Conservation (phyloP, 2,113 vertebrate species). For the Mastomys coucha region DNA sequence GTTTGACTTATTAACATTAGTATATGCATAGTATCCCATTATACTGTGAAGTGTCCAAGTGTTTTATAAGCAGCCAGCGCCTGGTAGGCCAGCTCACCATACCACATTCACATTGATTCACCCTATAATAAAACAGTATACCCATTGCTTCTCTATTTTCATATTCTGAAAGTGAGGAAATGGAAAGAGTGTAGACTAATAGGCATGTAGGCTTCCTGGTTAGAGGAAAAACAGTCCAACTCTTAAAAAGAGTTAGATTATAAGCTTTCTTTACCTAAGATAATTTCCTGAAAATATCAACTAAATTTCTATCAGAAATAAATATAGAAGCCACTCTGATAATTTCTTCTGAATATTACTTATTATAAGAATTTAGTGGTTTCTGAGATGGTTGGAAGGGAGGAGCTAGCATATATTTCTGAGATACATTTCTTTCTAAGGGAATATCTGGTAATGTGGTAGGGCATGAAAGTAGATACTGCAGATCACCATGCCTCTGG, state of each 20-base stretch:
- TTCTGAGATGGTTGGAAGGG: background rate
- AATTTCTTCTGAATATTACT: background rate
- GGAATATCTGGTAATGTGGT: background rate
- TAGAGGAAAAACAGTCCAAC: background rate
- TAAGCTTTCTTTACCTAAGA: background rate
- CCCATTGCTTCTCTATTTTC: background rate
- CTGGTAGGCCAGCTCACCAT: background rate
- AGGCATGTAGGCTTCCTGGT: background rate
- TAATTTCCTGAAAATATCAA: background rate
- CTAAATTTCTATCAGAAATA: background rate
- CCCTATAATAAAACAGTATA: background rate
- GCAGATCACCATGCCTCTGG: background rate
- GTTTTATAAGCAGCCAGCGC: background rate
- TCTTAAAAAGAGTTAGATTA: background rate
- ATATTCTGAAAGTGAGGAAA: no score
- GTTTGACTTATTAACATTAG: constrained; percentile 36
- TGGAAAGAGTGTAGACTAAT: background rate
- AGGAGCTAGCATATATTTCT: background rate
- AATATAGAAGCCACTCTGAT: background rate
- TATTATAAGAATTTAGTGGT: background rate
- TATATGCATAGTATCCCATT: background rate
- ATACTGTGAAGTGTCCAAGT: background rate
- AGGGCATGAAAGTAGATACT: background rate
- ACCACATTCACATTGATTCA: background rate
- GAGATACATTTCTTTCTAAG: background rate